phyloP scores from a whole-genome alignment of 1,140 invertebrate genomes.

The Lysiphlebus fabarum region DNA sequence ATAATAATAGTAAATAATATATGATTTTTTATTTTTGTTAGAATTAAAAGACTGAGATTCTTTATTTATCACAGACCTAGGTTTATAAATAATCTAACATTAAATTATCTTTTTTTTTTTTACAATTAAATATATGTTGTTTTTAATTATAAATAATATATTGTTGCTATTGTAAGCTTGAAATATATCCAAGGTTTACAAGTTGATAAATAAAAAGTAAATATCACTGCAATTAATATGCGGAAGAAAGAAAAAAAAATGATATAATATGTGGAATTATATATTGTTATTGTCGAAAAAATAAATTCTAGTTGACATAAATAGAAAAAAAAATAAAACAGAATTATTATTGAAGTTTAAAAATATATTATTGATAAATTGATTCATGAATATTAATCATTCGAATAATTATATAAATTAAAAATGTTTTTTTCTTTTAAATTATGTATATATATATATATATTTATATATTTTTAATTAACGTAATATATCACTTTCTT shows the following conservation, averaged over 20 bases:
- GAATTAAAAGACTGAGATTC: constrained; percentile 4
- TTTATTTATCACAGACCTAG: constrained; percentile 24
- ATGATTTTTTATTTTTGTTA: neutral
- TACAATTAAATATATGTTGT: constrained; percentile 11
- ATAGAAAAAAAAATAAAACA: neutral
- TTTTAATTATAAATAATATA: neutral
- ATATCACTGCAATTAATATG: too few species aligned
- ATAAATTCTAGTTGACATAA: neutral
- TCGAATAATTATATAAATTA: neutral
- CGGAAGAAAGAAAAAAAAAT: too few species aligned
- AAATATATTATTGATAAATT: too few species aligned
- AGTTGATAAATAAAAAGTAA: too few species aligned
- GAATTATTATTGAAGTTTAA: neutral
- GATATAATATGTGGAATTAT: too few species aligned
- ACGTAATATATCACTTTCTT: too few species aligned
- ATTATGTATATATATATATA: neutral
- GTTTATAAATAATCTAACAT: too few species aligned
- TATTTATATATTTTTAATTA: too few species aligned
- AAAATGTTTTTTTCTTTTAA: neutral
- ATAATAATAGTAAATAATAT: neutral
- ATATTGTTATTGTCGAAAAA: too few species aligned
- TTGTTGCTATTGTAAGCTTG: too few species aligned
- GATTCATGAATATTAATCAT: neutral
- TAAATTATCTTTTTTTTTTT: neutral
- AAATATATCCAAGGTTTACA: too few species aligned